phyloP scores from a whole-genome alignment of 2,113 vertebrate species.

The Petromus typicus region DNA sequence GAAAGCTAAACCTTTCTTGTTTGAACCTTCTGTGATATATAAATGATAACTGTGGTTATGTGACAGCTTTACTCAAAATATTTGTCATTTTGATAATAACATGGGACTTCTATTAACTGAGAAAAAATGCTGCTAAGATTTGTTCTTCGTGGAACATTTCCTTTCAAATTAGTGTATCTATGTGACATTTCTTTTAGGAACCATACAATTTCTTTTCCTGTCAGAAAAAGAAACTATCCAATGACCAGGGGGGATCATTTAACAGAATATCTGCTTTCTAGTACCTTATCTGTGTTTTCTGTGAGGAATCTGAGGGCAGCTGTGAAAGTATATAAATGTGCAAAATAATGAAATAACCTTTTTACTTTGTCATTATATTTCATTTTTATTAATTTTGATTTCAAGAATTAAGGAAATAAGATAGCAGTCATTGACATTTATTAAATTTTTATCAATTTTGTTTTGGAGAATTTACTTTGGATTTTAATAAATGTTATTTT shows the following conservation, averaged over 20 bases:
- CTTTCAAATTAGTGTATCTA: slow-evolving; percentile 23
- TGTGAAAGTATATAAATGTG: not conserved
- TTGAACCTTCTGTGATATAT: not conserved
- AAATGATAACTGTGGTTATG: not conserved
- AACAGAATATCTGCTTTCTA: slow-evolving; percentile 2
- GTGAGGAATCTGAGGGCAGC: too few species aligned
- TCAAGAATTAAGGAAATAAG: not conserved
- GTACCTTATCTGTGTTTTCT: too few species aligned
- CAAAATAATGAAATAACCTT: slow-evolving; percentile 7
- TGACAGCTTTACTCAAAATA: not conserved
- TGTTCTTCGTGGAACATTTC: not conserved
- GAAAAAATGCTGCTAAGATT: not conserved
- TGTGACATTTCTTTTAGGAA: slow-evolving; percentile 5
- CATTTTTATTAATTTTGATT: not conserved
- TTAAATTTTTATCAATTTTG: not conserved
- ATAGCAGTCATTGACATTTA: not conserved
- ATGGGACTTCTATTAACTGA: not conserved
- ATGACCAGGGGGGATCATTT: not conserved
- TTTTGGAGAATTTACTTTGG: not conserved
- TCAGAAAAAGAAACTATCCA: slow-evolving; percentile 10
- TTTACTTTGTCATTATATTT: slow-evolving; percentile 3
- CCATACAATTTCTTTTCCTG: slow-evolving; percentile 20
- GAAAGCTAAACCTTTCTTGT: not conserved
- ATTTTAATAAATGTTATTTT: slow-evolving; percentile 5
- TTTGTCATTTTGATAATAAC: not conserved